Base-by-base conservation (phyloP, 23 tunicate species). In the Styela plicata region DNA sequence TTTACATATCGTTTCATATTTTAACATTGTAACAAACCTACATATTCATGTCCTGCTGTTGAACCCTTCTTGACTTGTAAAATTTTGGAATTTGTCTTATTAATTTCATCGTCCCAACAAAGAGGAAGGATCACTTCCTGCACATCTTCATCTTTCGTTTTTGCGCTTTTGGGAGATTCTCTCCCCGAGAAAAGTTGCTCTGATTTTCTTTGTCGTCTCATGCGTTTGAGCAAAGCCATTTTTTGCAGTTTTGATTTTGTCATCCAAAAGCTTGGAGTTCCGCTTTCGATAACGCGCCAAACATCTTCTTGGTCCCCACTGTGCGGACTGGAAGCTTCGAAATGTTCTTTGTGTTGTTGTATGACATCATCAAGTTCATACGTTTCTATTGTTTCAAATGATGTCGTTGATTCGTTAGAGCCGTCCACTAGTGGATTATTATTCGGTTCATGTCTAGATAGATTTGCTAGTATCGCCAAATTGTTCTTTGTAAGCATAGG, bases 231-330 rank as follows among this genome's bases (percentile, higher is more conserved):
- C 21, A 76, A 0, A 22, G 67, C 70, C 77, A 83, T 82, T 66
- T 82, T 63, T 24, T 70, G 64, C 85, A 85, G 84, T 69, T 65
- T 78, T 26, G 89, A 78, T 80, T 86, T 79, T 31, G 74, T 37
- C 36, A 91, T 63, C 97, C 97, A 91, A 5, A 91, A 70, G 1
- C 78, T 37, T 29, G 97, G 90, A 29, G 89, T 87, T 23, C 85
- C 77, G 10, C 80, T 86, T 78, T 86, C 87, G 24, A 91, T 64
- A 27, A 86, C n/a, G 27, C 85, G 78, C 97, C 97, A 91, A 64
- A 91, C 82, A 20, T 85, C 75, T 34, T 86, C 89, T 18, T 91
- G 87, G 10, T 73, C 70, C 26, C 26, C 93, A 52, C 33, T 77
- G 33, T 63, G 31, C 3, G 2, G 25, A 23, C 63, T 63, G 18